These are phyloP conservation scores for Chrysolina americana DNA, from an alignment of 2,888 invertebrate genomes.

Conservation along the genomic window DNA sequence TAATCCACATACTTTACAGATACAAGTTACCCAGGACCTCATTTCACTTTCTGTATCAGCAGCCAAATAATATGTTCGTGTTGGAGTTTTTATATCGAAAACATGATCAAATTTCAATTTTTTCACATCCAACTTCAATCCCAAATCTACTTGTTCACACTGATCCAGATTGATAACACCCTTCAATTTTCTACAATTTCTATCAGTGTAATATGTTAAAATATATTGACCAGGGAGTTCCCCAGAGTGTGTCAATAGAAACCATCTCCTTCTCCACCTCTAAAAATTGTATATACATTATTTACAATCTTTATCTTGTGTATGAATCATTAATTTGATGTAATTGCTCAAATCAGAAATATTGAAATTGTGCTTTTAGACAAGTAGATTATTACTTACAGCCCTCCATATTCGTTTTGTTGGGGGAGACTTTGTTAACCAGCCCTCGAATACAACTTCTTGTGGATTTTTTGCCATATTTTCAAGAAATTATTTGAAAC, in stretches of 20 bases:
- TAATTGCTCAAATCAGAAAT: slow-evolving; percentile 39
- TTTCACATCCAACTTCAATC: slow-evolving; percentile 85
- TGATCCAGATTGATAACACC: slow-evolving; percentile 94
- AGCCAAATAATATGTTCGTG: slow-evolving; percentile 92
- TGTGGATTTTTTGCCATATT: slow-evolving; percentile 71
- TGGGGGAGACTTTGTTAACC: slow-evolving; percentile 96
- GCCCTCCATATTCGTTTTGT: slow-evolving; percentile 93
- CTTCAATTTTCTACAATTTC: slow-evolving; percentile 87
- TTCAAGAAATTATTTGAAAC: slow-evolving; percentile 10
- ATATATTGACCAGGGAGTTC: slow-evolving; percentile 95
- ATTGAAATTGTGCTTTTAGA: slow-evolving; percentile 29
- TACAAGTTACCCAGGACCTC: slow-evolving; percentile 95
- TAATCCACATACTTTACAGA: slow-evolving; percentile 92
- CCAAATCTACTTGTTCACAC: slow-evolving; percentile 95
- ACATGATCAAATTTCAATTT: slow-evolving; percentile 87
- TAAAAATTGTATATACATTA: slow-evolving; percentile 67
- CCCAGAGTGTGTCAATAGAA: slow-evolving; percentile 90
- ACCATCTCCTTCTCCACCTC: slow-evolving; percentile 98
- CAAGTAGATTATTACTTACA: slow-evolving; percentile 79
- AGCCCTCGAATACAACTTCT: slow-evolving; percentile 90
- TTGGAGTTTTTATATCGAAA: slow-evolving; percentile 91
- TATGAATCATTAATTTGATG: slow-evolving; percentile 58
- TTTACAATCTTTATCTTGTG: slow-evolving; percentile 47
- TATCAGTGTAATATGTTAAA: slow-evolving; percentile 93
- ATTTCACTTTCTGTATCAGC: slow-evolving; percentile 94